Conservation (phyloP, 2,113 vertebrate species). For the Engystomops pustulosus region DNA sequence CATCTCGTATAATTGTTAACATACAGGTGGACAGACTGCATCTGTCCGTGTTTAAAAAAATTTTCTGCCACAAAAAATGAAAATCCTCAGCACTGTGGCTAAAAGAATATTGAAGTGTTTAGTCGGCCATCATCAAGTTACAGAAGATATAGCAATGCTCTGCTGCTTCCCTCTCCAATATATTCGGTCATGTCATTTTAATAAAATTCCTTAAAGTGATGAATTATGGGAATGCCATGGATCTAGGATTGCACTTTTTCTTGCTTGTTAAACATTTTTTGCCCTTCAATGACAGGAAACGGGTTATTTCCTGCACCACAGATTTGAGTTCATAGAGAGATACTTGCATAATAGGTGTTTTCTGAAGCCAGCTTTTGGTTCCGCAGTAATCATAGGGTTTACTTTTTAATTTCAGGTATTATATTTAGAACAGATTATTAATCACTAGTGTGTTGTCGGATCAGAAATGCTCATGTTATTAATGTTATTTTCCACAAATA, state of each 20-base stretch:
- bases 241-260: neutral
- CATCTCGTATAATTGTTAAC: too few species aligned
- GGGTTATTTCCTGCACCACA: constrained; percentile 24
- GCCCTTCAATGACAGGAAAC: constrained; percentile 11
- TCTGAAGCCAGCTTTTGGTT: neutral
- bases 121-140: too few species aligned
- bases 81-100: too few species aligned
- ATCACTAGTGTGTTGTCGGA: neutral
- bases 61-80: too few species aligned
- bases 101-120: too few species aligned
- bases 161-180: too few species aligned
- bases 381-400: neutral
- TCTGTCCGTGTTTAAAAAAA: too few species aligned
- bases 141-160: too few species aligned
- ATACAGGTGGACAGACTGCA: too few species aligned
- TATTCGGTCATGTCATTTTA: neutral
- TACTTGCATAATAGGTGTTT: neutral
- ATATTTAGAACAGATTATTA: neutral
- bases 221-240: neutral
- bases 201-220: neutral
- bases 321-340: neutral
- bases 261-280: neutral
- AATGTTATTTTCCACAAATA: neutral
- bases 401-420: neutral
- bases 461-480: too few species aligned